Conservation (phyloP, 1,140 invertebrate genomes). For the Aphelinus atriplicis region DNA sequence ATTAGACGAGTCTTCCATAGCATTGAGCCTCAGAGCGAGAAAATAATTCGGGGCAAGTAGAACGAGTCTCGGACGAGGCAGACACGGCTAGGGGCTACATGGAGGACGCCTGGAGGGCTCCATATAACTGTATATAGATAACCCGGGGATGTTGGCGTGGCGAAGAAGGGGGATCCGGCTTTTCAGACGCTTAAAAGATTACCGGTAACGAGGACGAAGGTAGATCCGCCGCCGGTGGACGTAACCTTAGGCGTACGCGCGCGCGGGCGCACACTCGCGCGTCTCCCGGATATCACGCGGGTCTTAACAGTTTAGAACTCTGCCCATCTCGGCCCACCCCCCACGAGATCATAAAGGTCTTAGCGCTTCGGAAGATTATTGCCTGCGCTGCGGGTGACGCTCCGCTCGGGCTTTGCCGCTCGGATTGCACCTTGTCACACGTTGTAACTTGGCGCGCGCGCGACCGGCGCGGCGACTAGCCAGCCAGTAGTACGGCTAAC, state of each 20-base stretch:
- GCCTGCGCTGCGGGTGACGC: slow-evolving; percentile 25
- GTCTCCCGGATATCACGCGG: slow-evolving; percentile 34
- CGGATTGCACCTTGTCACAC: no score
- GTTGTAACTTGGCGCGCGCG: no score
- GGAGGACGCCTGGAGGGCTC: slow-evolving; percentile 16
- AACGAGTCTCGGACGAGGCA: slow-evolving; percentile 1
- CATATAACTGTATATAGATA: slow-evolving; percentile 30
- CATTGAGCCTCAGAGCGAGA: not conserved
- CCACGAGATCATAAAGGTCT: slow-evolving; percentile 42
- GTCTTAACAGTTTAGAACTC: slow-evolving; percentile 53
- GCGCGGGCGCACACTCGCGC: slow-evolving; percentile 22
- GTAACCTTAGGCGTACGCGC: slow-evolving; percentile 40
- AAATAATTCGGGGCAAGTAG: slow-evolving; percentile 9
- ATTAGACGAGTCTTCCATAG: not conserved
- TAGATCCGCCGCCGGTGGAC: slow-evolving; percentile 38
- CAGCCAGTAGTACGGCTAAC: no score
- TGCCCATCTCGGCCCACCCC: slow-evolving; percentile 39
- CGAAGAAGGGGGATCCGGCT: slow-evolving; percentile 21
- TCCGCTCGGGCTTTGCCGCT: not conserved
- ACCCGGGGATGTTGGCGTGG: slow-evolving; percentile 13
- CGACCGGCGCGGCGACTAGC: no score
- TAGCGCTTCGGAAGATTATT: slow-evolving; percentile 48
- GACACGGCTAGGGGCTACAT: slow-evolving; percentile 10
- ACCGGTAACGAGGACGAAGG: slow-evolving; percentile 48
- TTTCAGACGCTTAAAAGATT: slow-evolving; percentile 47